phyloP scores from a whole-genome alignment of 2,888 invertebrate species.

The Pandemis heparana region DNA sequence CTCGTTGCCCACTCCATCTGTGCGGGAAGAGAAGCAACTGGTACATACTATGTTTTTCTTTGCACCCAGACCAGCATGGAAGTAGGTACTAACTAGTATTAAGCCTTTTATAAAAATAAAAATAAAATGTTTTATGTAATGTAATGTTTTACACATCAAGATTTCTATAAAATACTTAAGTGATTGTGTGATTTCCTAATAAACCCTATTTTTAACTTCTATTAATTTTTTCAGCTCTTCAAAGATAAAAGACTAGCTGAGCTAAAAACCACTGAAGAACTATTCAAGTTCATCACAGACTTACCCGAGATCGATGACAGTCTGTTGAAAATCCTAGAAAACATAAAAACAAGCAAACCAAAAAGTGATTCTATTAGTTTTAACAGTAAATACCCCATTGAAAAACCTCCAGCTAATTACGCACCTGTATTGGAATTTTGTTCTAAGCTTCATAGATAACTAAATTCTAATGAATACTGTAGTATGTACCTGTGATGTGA shows the following conservation, averaged over 20 bases:
- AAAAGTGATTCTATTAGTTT: neutral
- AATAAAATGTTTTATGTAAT: too few species aligned
- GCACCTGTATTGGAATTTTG: neutral
- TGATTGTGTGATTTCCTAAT: neutral
- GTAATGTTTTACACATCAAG: too few species aligned
- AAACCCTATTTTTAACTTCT: neutral
- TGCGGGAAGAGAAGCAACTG: too few species aligned
- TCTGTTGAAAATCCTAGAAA: neutral
- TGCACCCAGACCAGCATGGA: too few species aligned
- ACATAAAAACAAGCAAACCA: neutral
- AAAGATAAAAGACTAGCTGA: neutral
- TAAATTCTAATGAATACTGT: too few species aligned
- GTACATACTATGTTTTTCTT: too few species aligned
- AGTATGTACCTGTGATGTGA: too few species aligned
- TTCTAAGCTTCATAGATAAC: neutral
- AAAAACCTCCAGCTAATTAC: neutral
- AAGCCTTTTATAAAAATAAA: too few species aligned
- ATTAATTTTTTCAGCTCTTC: slow-evolving; percentile 2
- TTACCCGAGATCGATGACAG: neutral
- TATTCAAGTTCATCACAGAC: slow-evolving; percentile 4
- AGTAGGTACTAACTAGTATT: too few species aligned
- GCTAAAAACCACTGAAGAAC: neutral
- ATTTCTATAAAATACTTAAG: neutral
- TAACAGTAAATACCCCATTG: neutral
- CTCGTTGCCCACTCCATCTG: too few species aligned